Percentiles rank a stretch among this genome's conserved stretches.
Conservation (phyloP, 2,113 vertebrate genomes). For the Verasper variegatus region DNA sequence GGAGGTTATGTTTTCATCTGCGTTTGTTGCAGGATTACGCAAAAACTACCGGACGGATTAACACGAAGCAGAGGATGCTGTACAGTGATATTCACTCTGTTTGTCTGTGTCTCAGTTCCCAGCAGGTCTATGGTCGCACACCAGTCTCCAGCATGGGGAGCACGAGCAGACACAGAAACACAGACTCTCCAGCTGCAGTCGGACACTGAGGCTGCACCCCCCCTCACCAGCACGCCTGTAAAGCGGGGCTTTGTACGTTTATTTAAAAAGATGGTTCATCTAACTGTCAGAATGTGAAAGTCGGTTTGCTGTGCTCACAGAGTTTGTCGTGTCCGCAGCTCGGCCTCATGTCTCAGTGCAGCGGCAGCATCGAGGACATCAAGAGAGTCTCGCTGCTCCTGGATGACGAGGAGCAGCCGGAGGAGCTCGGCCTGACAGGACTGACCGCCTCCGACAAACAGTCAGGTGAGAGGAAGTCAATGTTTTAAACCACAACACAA, state of each 20-base stretch:
- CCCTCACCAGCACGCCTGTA: constrained; percentile 83
- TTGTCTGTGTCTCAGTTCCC: constrained; percentile 45
- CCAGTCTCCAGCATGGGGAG: constrained; percentile 81
- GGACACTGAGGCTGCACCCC: constrained; percentile 52
- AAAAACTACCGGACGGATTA: background rate
- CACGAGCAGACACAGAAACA: constrained; percentile 70
- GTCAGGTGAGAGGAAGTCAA: constrained; percentile 80
- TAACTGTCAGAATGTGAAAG: no score
- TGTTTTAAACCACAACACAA: no score
- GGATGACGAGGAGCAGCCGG: constrained; percentile 78
- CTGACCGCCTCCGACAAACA: constrained; percentile 77
- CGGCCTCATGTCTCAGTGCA: constrained; percentile 83
- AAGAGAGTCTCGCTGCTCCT: constrained; percentile 74
- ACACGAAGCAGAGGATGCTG: no score
- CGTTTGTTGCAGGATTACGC: no score
- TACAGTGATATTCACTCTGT: background rate
- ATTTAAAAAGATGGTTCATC: no score
- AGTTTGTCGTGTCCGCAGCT: constrained; percentile 56
- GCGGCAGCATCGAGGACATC: constrained; percentile 78
- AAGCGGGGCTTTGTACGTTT: background rate
- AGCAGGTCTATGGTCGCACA: constrained; percentile 24
- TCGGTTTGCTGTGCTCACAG: background rate
- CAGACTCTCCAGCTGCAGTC: constrained; percentile 69
- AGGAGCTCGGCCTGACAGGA: constrained; percentile 79
- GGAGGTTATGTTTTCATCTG: no score